These are phyloP conservation scores for Chiroxiphia lanceolata DNA, from an alignment of 2,797 vertebrate species.

Conservation along the genomic window DNA sequence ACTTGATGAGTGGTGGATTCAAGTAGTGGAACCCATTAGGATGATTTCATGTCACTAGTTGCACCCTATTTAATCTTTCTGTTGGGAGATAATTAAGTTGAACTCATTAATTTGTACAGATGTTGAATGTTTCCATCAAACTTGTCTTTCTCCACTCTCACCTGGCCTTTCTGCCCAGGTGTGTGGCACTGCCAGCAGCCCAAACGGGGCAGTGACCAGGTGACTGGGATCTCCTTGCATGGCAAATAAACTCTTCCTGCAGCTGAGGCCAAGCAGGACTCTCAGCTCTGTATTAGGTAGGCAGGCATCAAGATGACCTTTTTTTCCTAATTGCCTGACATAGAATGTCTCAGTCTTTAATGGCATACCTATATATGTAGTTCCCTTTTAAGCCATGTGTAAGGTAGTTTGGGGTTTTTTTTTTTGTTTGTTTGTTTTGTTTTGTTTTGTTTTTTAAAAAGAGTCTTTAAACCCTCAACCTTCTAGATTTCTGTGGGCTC, in stretches of 20 bases:
- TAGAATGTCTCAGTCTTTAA: neutral
- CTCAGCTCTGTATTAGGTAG: neutral
- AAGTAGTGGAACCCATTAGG: slow-evolving; percentile 45
- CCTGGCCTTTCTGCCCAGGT: neutral
- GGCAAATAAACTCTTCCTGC: neutral
- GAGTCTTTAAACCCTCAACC: neutral
- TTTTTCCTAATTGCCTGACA: neutral
- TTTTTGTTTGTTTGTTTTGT: neutral
- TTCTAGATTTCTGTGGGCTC: neutral
- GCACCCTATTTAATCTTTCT: slow-evolving; percentile 50
- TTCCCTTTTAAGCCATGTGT: neutral
- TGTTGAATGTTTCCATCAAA: neutral
- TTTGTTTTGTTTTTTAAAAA: neutral
- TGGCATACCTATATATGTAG: neutral
- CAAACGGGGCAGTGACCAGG: rapidly evolving
- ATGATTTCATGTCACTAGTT: slow-evolving; percentile 28
- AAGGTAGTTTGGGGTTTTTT: neutral
- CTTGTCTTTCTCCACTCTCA: neutral
- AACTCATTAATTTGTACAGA: slow-evolving; percentile 30
- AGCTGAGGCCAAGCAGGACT: neutral
- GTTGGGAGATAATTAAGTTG: slow-evolving; percentile 43
- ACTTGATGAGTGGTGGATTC: slow-evolving; percentile 40
- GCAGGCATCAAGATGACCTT: neutral
- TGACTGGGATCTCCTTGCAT: neutral
- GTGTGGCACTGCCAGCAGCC: neutral